These are phyloP conservation scores for Lithobates sylvaticus DNA, from an alignment of 2,797 vertebrate genomes.

Conservation along the genomic window DNA sequence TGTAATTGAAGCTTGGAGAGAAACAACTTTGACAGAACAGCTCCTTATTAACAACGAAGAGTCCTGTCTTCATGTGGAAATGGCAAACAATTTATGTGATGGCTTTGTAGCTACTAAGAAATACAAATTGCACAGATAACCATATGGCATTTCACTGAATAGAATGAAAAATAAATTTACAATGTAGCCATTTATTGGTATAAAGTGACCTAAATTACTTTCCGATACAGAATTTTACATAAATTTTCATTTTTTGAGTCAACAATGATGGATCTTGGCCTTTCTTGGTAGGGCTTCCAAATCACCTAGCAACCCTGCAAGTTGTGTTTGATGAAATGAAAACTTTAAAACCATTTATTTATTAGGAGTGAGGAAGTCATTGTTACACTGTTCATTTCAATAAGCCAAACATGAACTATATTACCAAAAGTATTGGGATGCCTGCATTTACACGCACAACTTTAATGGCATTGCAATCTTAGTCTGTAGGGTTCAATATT, in stretches of 20 bases:
- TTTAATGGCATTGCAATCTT: too few species aligned
- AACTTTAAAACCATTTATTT: neutral
- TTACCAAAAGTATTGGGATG: too few species aligned
- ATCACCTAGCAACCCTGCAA: neutral
- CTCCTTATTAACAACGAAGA: slow-evolving; percentile 36
- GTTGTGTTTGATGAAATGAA: neutral
- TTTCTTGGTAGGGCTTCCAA: neutral
- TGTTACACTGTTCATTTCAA: neutral
- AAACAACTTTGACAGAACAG: slow-evolving; percentile 27
- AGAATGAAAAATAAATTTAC: neutral
- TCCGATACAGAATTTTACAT: neutral
- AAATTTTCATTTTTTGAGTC: too few species aligned
- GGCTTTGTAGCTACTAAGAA: slow-evolving; percentile 5
- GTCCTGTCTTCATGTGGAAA: slow-evolving; percentile 1
- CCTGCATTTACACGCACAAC: too few species aligned
- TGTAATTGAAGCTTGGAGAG: slow-evolving; percentile 51
- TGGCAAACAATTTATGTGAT: slow-evolving; percentile 10
- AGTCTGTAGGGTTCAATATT: too few species aligned
- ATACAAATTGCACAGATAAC: slow-evolving; percentile 12
- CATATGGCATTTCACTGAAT: neutral
- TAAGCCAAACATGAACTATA: too few species aligned
- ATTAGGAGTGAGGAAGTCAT: too few species aligned
- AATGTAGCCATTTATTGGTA: neutral
- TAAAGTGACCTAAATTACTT: neutral
- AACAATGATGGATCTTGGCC: neutral